Base-by-base conservation (phyloP, 35 echinoderm and acorn worm species). In the Amphiura filiformis region DNA sequence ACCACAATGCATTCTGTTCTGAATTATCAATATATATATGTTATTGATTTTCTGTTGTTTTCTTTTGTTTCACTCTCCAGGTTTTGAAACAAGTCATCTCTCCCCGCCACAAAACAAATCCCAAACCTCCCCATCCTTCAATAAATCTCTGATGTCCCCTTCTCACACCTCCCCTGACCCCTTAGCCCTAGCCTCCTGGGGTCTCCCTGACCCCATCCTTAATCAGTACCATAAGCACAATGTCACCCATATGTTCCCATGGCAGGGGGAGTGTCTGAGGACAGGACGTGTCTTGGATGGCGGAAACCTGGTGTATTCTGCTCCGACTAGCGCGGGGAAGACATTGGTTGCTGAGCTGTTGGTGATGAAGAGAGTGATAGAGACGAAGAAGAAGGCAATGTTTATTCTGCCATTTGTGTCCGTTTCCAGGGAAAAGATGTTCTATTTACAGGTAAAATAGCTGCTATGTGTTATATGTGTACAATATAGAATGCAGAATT, bases 321-420 rank as follows among this genome's bases (percentile, higher is more conserved):
- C 96, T 26, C 96, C 96, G 1, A 99, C 96, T 36, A 99, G 96
- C 89, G 96, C 96, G 22, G 96, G 96, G 34, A 99, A 99, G 78
- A 99, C 96, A 11, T 83, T 99, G 87, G 96, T 99, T 52, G 96
- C 96, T 35, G 96, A 99, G 61, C 81, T 99, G 22, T 75, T 99
- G 32, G 81, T 99, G 23, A 56, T 99, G 75, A 99, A 99, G 87
- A 87, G 87, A 81, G 93, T 99, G 14, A 35, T 99, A 57, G 96
- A 99, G 80, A 99, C 89, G 1, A 99, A 94, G 77, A 91, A 95
- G 90, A 99, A 99, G 65, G 96, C 96, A 2, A 42, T 99, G 40
- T 82, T 99, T 38, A 95, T 99, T 38, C 80, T 99, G 36, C 96
- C 96, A 11, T 99, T 99, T 88, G 93, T 99, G 0, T 99, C 96